Conservation (phyloP, 2,113 vertebrate species). For the Poecile atricapillus region DNA sequence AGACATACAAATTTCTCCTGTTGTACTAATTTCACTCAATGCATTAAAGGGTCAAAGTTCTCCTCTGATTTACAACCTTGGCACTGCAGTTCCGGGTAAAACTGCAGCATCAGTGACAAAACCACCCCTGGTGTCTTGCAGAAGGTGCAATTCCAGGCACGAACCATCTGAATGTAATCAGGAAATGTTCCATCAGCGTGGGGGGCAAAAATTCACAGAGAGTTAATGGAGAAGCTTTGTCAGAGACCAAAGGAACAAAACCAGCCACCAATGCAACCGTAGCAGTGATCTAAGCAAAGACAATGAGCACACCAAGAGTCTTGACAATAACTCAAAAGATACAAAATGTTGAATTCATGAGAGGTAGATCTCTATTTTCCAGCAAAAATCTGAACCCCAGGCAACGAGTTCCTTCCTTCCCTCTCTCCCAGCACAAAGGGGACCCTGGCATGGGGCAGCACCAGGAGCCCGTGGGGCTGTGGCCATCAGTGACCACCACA, state of each 20-base stretch:
- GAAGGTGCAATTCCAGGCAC: not conserved
- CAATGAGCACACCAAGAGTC: fast-evolving
- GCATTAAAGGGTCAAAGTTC: not conserved
- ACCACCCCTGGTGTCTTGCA: not conserved
- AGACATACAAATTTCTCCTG: not conserved
- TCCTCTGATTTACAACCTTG: not conserved
- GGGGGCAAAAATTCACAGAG: not conserved
- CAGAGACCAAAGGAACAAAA: not conserved
- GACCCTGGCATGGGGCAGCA: not conserved
- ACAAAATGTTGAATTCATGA: fast-evolving
- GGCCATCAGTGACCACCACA: not conserved
- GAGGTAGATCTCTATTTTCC: not conserved
- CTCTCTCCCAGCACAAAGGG: not conserved
- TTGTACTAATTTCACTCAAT: not conserved
- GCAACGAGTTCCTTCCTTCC: not conserved
- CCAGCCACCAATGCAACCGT: not conserved
- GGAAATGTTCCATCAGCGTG: not conserved
- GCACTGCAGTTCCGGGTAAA: not conserved
- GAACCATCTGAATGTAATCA: not conserved
- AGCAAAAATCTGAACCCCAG: not conserved
- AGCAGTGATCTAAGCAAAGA: not conserved
- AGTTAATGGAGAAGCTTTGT: not conserved
- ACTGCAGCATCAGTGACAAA: not conserved
- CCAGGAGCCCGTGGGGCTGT: not conserved
- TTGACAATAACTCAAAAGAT: not conserved